Evolutionary conservation across 2,797 vertebrate species (phyloP).

Genomic region (Vipera latastei): DNA sequence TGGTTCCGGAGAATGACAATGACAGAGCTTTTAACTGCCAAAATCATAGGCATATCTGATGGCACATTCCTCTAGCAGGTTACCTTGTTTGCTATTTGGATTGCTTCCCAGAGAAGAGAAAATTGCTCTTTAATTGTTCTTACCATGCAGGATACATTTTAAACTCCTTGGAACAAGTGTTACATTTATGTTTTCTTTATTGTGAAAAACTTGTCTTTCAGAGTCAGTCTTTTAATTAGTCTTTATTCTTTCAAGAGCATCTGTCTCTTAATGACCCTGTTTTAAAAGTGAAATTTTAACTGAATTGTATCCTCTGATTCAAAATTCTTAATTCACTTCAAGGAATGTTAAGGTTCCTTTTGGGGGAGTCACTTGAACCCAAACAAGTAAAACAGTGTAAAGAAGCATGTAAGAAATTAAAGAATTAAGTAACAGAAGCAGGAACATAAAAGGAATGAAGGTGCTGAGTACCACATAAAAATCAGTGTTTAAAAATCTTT

Average conservation of each 20-base stretch:
- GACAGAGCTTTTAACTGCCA: background rate
- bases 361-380: constrained; percentile 3
- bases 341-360: background rate
- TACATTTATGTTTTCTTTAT: background rate
- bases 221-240: background rate
- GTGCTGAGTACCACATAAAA: constrained; percentile 28
- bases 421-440: constrained; percentile 21
- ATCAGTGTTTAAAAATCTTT: constrained; percentile 39
- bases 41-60: background rate
- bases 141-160: background rate
- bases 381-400: constrained; percentile 32
- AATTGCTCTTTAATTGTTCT: background rate
- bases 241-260: background rate
- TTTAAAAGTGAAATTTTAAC: background rate
- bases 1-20: background rate
- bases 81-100: background rate
- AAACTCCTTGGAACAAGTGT: background rate
- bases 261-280: constrained; percentile 19
- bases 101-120: background rate
- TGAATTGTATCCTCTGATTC: background rate
- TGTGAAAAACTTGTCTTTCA: background rate
- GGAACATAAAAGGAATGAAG: background rate
- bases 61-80: background rate
- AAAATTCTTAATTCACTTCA: background rate
- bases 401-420: constrained; percentile 35